These are phyloP conservation scores for Danio aesculapii DNA, from an alignment of 2,797 vertebrate species.

Conservation along the genomic window DNA sequence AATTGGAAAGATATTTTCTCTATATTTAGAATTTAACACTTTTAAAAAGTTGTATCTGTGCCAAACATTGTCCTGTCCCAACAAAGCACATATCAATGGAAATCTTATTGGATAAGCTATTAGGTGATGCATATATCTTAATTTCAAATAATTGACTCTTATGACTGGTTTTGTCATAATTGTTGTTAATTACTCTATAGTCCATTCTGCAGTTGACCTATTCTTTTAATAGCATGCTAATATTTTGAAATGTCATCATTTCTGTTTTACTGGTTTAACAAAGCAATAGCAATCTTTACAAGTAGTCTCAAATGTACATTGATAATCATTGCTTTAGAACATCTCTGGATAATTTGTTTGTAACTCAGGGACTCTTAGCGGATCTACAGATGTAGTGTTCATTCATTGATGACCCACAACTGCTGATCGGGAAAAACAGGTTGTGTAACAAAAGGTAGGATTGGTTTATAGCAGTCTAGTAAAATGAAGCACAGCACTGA, in stretches of 20 bases:
- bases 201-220: no score
- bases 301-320: background rate
- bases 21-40: no score
- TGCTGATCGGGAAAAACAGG: slow-evolving; percentile 41
- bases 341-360: background rate
- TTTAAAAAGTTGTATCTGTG: no score
- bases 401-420: slow-evolving; percentile 31
- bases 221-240: background rate
- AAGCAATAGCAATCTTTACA: background rate
- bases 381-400: slow-evolving; percentile 34
- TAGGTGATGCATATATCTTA: no score
- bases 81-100: no score
- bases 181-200: background rate
- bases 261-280: background rate
- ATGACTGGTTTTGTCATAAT: no score
- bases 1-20: no score
- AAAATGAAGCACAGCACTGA: slow-evolving; percentile 37
- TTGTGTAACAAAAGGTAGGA: slow-evolving; percentile 50
- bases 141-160: no score
- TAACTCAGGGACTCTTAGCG: slow-evolving; percentile 6
- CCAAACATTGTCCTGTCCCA: no score
- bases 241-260: background rate
- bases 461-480: slow-evolving; percentile 12
- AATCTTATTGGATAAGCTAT: no score
- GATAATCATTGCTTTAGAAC: background rate